Evolutionary conservation across 2,797 vertebrate species (phyloP).

Genomic region (Scomberomorus guttatus): DNA sequence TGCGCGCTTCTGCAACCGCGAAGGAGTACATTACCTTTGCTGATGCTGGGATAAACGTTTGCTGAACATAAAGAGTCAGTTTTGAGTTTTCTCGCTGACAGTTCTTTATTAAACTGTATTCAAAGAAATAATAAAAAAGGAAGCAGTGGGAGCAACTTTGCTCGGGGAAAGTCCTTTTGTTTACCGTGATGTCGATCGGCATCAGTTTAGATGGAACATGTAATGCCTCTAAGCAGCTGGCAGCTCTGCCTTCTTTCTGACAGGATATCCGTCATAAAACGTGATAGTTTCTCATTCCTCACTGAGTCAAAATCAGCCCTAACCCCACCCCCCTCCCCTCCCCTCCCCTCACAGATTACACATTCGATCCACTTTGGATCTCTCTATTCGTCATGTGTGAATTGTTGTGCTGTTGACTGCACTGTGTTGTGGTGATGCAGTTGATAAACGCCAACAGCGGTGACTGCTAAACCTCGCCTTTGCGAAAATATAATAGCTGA

Average conservation of each 20-base stretch:
- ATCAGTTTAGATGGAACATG: conserved; percentile 52
- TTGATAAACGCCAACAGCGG: conserved; percentile 56
- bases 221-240: conserved; percentile 58
- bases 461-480: conserved; percentile 51
- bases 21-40: conserved; percentile 32
- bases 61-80: background rate
- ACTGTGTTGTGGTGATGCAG: conserved; percentile 37
- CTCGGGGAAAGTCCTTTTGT: conserved; percentile 59
- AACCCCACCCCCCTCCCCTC: background rate
- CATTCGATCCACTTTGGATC: conserved; percentile 73
- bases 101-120: conserved; percentile 28
- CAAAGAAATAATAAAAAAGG: conserved; percentile 27
- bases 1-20: background rate
- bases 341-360: conserved; percentile 62
- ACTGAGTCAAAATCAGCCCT: conserved; percentile 44
- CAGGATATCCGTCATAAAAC: conserved; percentile 71
- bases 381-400: conserved; percentile 75
- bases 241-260: conserved; percentile 61
- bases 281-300: conserved; percentile 67
- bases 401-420: conserved; percentile 55
- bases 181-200: conserved; percentile 58
- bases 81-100: conserved; percentile 16
- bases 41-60: conserved; percentile 39
- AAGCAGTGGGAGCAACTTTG: conserved; percentile 32
- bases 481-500: conserved; percentile 37